Evolutionary conservation across 2,113 vertebrate species (phyloP).

Genomic region (Laticauda colubrina): DNA sequence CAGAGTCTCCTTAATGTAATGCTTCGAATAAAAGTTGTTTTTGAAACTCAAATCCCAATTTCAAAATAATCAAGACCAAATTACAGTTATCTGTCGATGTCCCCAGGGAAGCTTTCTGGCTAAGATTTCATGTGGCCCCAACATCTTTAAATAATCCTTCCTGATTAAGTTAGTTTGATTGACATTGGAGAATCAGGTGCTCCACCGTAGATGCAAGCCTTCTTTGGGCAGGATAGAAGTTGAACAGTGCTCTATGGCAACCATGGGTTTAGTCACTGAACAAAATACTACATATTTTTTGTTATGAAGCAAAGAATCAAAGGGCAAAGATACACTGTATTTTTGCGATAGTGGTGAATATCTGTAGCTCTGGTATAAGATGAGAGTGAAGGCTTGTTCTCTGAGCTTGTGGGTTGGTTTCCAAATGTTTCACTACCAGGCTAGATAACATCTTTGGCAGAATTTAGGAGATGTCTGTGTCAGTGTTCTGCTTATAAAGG

Average conservation of each 20-base stretch:
- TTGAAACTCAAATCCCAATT: constrained; percentile 46
- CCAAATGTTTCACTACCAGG: too few species aligned
- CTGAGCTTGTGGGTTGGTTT: too few species aligned
- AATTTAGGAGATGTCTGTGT: too few species aligned
- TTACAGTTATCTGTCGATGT: constrained; percentile 12
- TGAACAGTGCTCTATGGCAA: not conserved
- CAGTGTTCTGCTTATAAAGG: too few species aligned
- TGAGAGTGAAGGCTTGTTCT: too few species aligned
- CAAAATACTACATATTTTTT: not conserved
- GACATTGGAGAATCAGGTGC: constrained; percentile 1
- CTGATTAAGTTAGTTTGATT: constrained; percentile 48
- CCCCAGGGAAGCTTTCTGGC: constrained; percentile 39
- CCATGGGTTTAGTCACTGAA: not conserved
- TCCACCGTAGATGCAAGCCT: not conserved
- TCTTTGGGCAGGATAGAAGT: not conserved
- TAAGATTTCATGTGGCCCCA: constrained; percentile 28
- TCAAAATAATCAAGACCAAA: constrained; percentile 49
- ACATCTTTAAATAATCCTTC: constrained; percentile 46
- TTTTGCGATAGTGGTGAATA: too few species aligned
- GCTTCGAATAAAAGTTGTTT: constrained; percentile 58
- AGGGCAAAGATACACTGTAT: not conserved
- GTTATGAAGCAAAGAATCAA: not conserved
- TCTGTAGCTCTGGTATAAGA: too few species aligned
- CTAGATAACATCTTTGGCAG: too few species aligned
- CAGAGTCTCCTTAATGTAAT: constrained; percentile 58